phyloP scores from a whole-genome alignment of 2,888 invertebrate species.

The Pterobdella sp. region DNA sequence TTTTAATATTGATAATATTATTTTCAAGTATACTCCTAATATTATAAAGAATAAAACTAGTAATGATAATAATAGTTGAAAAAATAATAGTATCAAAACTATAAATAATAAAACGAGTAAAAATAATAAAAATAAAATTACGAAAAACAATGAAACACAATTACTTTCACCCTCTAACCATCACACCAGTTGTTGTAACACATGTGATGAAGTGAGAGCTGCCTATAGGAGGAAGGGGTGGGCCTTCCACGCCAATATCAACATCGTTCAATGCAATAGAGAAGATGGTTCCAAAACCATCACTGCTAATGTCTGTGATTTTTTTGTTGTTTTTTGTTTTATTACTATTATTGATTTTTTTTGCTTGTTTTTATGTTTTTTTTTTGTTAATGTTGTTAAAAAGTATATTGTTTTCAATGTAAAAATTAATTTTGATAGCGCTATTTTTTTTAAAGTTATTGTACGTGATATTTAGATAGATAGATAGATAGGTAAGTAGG shows the following conservation, averaged over 20 bases:
- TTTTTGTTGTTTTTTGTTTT: neutral
- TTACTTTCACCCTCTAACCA: neutral
- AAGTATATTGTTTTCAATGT: too few species aligned
- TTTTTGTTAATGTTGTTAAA: constrained; percentile 40
- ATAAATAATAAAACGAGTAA: neutral
- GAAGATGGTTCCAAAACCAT: constrained; percentile 67
- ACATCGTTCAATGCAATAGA: constrained; percentile 82
- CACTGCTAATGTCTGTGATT: neutral
- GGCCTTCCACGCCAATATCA: constrained; percentile 70
- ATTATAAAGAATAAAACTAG: too few species aligned
- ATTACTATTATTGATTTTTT: neutral
- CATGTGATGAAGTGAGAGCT: constrained; percentile 87
- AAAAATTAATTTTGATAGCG: too few species aligned
- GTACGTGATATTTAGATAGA: too few species aligned
- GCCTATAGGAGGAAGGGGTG: constrained; percentile 81
- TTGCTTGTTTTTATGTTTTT: neutral
- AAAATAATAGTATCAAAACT: neutral
- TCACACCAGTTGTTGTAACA: constrained; percentile 83
- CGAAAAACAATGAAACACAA: too few species aligned
- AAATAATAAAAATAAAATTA: too few species aligned
- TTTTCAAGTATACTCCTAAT: too few species aligned
- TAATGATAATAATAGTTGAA: neutral
- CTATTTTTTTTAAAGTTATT: too few species aligned
- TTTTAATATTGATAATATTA: too few species aligned
- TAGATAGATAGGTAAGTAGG: too few species aligned